Evolutionary conservation across 1,140 invertebrate species (phyloP).

Genomic region (Drosophila asahinai): DNA sequence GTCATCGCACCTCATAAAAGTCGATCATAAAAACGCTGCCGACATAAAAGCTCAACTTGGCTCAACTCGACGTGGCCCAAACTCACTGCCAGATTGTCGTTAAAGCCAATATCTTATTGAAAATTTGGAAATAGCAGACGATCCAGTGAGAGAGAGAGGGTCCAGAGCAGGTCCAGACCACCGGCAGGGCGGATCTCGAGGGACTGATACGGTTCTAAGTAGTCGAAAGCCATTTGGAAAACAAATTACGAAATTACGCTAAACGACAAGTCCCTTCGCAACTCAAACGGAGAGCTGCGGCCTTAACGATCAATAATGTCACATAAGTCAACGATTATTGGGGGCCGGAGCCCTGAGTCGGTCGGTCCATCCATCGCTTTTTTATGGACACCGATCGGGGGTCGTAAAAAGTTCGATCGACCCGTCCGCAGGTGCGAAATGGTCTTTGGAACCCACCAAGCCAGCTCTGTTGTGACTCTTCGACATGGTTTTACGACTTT

Average conservation of each 20-base stretch:
- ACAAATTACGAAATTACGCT: constrained; percentile 80
- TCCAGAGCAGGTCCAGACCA: constrained; percentile 58
- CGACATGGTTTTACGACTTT: constrained; percentile 75
- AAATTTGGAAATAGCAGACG: constrained; percentile 45
- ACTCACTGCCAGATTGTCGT: constrained; percentile 35
- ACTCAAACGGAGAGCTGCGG: constrained; percentile 54
- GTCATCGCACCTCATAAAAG: constrained; percentile 81
- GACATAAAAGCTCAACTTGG: constrained; percentile 68
- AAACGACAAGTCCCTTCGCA: constrained; percentile 57
- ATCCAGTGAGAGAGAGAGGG: neutral
- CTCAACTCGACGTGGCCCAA: constrained; percentile 29
- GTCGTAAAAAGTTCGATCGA: constrained; percentile 59
- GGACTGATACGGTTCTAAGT: constrained; percentile 64
- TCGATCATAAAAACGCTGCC: constrained; percentile 62
- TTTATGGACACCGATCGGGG: constrained; percentile 44
- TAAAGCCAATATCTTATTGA: constrained; percentile 64
- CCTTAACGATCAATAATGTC: constrained; percentile 79
- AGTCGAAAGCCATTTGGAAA: constrained; percentile 69
- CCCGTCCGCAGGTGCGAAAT: constrained; percentile 71
- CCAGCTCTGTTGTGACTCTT: constrained; percentile 49
- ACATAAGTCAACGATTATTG: constrained; percentile 79
- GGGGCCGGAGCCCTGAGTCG: constrained; percentile 28
- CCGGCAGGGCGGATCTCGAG: constrained; percentile 44
- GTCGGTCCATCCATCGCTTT: constrained; percentile 50
- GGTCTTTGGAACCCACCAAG: constrained; percentile 22